Evolutionary conservation across 2,888 invertebrate species (phyloP).

Genomic region (Metopia argyrocephala): DNA sequence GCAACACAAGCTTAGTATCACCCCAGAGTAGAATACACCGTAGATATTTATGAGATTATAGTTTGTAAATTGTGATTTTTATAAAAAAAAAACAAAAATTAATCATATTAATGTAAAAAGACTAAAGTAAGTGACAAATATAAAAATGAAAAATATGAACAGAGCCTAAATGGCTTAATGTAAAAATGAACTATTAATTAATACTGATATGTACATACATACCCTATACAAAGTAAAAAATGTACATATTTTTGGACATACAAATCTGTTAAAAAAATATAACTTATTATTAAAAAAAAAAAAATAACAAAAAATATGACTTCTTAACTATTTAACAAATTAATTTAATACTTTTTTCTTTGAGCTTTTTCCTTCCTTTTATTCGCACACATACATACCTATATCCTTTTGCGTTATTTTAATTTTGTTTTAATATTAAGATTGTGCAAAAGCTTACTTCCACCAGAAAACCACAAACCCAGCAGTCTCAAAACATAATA

Average conservation of each 20-base stretch:
- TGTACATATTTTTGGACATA: too few relatives aligned
- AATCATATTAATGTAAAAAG: not conserved
- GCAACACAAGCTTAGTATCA: slow-evolving; percentile 73
- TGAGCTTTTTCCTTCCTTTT: not conserved
- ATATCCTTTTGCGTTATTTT: slow-evolving; percentile 1
- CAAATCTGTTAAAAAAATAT: too few relatives aligned
- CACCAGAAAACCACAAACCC: not conserved
- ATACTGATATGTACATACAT: too few relatives aligned
- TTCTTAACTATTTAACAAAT: too few relatives aligned
- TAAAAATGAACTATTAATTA: too few relatives aligned
- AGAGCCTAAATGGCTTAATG: too few relatives aligned
- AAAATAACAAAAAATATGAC: too few relatives aligned
- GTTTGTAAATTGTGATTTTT: slow-evolving; percentile 58
- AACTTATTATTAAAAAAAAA: too few relatives aligned
- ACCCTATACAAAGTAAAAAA: too few relatives aligned
- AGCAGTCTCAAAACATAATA: not conserved
- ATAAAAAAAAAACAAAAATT: slow-evolving; percentile 41
- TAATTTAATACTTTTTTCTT: too few relatives aligned
- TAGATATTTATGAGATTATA: slow-evolving; percentile 69
- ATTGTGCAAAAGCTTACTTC: not conserved
- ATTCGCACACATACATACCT: too few relatives aligned
- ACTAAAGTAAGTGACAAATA: not conserved
- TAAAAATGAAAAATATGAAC: not conserved
- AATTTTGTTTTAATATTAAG: slow-evolving; percentile 14
- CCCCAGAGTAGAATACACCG: slow-evolving; percentile 72